Percentiles rank a stretch among this genome's conserved stretches.
phyloP scores from a whole-genome alignment of 2,797 vertebrate genomes.

The Somateria mollissima region DNA sequence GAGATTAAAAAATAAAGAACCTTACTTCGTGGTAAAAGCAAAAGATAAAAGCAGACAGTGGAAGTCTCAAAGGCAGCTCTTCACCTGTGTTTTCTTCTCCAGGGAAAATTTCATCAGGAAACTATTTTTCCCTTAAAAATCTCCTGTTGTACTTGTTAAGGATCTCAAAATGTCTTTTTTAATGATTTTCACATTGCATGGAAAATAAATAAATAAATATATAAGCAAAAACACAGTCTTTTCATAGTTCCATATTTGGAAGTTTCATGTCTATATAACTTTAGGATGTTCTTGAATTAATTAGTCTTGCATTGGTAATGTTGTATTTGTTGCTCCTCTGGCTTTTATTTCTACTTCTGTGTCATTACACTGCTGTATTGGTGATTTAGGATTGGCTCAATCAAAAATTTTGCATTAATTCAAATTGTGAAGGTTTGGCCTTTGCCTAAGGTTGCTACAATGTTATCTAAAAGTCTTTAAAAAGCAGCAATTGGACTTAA shows the following conservation, averaged over 20 bases:
- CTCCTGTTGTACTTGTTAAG: not conserved
- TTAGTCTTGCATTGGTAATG: not conserved
- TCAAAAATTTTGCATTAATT: constrained; percentile 6
- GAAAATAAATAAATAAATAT: not conserved
- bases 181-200: not conserved
- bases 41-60: not conserved
- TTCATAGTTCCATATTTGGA: not conserved
- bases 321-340: not conserved
- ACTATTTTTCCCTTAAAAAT: not conserved
- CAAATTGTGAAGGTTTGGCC: not conserved
- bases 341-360: not conserved
- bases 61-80: not conserved
- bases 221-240: not conserved
- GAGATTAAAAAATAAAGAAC: not conserved
- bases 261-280: not conserved
- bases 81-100: not conserved
- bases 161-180: not conserved
- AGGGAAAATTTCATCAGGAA: not conserved
- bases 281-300: not conserved
- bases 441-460: not conserved
- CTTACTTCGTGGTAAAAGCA: not conserved
- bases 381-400: not conserved
- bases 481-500: constrained; percentile 1
- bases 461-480: constrained; percentile 29
- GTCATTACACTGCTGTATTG: not conserved